These are phyloP conservation scores for Rissa tridactyla DNA, from an alignment of 2,113 vertebrate species.

Conservation along the genomic window DNA sequence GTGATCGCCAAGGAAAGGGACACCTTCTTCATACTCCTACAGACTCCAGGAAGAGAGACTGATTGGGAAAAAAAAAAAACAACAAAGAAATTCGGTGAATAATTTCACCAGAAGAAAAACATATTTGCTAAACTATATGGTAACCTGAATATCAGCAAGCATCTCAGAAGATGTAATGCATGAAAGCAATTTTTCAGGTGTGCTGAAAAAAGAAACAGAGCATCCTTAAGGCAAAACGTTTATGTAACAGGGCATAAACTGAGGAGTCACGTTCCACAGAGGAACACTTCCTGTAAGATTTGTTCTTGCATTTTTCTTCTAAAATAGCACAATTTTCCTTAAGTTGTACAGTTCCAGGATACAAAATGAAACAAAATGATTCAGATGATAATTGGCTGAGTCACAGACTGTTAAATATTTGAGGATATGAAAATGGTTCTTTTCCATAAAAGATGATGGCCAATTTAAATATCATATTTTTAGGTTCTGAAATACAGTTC, in stretches of 20 bases:
- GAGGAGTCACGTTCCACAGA: background rate
- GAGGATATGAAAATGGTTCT: background rate
- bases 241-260: background rate
- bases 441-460: background rate
- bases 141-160: background rate
- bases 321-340: background rate
- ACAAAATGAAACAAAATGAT: background rate
- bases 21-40: background rate
- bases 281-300: background rate
- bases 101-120: background rate
- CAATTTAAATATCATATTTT: background rate
- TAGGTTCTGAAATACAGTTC: background rate
- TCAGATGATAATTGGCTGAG: constrained; percentile 22
- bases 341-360: background rate
- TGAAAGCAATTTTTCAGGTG: background rate
- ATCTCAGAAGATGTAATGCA: background rate
- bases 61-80: background rate
- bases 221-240: background rate
- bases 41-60: background rate
- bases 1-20: background rate
- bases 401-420: background rate
- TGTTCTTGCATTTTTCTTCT: background rate
- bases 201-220: background rate
- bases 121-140: background rate
- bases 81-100: background rate